Conservation (phyloP, 2,888 invertebrate species). For the Tuberolachnus salignus region DNA sequence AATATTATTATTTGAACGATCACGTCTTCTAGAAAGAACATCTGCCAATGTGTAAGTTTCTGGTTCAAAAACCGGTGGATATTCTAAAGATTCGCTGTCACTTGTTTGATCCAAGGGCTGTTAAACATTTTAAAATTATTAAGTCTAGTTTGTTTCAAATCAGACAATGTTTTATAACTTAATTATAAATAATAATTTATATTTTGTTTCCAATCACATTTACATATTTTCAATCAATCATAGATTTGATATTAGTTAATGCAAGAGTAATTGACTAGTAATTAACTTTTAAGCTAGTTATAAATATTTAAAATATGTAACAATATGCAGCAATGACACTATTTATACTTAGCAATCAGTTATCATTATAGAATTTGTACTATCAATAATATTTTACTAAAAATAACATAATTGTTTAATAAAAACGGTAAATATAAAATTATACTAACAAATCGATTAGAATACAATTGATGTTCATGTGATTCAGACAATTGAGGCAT, state of each 20-base stretch:
- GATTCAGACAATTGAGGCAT: constrained; percentile 37
- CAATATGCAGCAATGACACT: background rate
- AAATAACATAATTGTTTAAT: background rate
- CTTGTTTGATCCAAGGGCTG: constrained; percentile 31
- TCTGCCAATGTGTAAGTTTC: constrained; percentile 76
- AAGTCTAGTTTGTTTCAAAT: background rate
- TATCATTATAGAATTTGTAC: background rate
- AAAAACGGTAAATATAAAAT: background rate
- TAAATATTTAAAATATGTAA: background rate
- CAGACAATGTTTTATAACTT: background rate
- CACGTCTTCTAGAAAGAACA: constrained; percentile 45
- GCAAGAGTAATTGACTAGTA: background rate
- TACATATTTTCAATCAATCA: background rate
- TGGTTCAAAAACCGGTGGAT: constrained; percentile 84
- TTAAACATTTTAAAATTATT: background rate
- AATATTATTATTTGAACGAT: constrained; percentile 52
- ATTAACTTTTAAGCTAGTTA: background rate
- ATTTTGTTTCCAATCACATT: background rate
- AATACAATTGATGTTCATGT: constrained; percentile 48
- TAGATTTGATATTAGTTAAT: background rate
- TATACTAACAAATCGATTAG: constrained; percentile 63
- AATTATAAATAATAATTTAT: background rate
- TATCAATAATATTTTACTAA: too few relatives aligned
- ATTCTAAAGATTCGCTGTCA: constrained; percentile 67
- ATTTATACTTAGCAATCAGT: background rate